These are phyloP conservation scores for Chironomus tentans DNA, from an alignment of 2,888 invertebrate species.

Conservation along the genomic window DNA sequence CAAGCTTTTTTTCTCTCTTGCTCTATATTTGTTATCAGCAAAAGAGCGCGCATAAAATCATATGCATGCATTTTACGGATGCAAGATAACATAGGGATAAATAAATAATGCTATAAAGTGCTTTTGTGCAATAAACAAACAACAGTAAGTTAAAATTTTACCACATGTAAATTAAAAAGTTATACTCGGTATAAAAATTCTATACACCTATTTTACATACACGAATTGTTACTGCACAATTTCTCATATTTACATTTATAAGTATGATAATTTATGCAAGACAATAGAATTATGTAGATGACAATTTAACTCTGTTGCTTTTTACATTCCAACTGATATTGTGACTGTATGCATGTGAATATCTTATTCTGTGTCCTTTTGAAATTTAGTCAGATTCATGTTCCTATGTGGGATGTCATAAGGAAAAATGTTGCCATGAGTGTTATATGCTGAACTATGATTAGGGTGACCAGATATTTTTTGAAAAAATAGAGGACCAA, in stretches of 20 bases:
- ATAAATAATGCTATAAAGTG: background rate
- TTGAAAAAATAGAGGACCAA: too few relatives aligned
- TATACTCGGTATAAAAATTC: background rate
- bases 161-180: background rate
- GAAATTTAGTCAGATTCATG: too few relatives aligned
- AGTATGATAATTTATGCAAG: background rate
- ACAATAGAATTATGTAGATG: conserved; percentile 1
- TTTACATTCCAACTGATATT: background rate
- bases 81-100: background rate
- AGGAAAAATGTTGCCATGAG: too few relatives aligned
- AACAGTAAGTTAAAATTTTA: background rate
- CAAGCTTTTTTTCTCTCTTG: too few relatives aligned
- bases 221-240: background rate
- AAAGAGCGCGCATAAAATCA: too few relatives aligned
- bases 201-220: too few relatives aligned
- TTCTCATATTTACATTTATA: background rate
- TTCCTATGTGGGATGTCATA: too few relatives aligned
- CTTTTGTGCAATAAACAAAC: background rate
- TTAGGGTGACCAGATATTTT: too few relatives aligned
- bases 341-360: too few relatives aligned
- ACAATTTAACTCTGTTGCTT: background rate
- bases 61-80: background rate
- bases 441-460: too few relatives aligned
- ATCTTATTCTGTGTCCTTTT: too few relatives aligned
- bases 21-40: too few relatives aligned